Conservation (phyloP, 2,888 invertebrate species). For the Ferrisia virgata region DNA sequence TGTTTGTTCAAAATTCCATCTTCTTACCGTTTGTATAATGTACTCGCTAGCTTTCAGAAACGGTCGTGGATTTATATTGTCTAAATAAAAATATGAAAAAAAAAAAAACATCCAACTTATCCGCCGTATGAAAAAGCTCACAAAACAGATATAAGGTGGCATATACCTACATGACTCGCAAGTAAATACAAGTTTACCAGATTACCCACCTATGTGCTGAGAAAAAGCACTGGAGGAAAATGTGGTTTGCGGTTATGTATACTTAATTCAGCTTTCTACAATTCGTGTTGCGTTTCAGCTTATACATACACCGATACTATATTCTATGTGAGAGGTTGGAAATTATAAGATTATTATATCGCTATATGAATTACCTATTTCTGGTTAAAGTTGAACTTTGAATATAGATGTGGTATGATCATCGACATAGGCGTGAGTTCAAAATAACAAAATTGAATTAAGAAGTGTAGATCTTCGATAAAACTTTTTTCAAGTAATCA, state of each 20-base stretch:
- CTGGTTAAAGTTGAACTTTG: neutral
- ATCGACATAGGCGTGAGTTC: too few species aligned
- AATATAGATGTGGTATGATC: too few species aligned
- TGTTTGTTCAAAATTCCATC: neutral
- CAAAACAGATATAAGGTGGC: neutral
- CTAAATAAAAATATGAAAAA: neutral
- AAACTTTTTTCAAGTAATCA: too few species aligned
- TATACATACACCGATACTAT: neutral
- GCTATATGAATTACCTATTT: neutral
- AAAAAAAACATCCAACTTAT: neutral
- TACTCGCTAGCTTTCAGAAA: neutral
- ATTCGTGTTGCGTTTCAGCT: neutral
- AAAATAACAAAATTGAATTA: too few species aligned
- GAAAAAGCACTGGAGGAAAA: neutral
- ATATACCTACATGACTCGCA: slow-evolving; percentile 17
- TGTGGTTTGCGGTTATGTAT: neutral
- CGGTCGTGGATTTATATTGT: neutral
- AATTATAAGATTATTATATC: too few species aligned
- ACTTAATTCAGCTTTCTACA: neutral
- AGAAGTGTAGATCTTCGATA: too few species aligned
- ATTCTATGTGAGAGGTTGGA: neutral
- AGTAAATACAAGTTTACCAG: neutral
- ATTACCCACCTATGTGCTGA: neutral
- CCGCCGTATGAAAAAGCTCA: neutral
- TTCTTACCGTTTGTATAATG: neutral